Base-by-base conservation (phyloP, 2,113 vertebrate species). In the Hydrolagus affinis region DNA sequence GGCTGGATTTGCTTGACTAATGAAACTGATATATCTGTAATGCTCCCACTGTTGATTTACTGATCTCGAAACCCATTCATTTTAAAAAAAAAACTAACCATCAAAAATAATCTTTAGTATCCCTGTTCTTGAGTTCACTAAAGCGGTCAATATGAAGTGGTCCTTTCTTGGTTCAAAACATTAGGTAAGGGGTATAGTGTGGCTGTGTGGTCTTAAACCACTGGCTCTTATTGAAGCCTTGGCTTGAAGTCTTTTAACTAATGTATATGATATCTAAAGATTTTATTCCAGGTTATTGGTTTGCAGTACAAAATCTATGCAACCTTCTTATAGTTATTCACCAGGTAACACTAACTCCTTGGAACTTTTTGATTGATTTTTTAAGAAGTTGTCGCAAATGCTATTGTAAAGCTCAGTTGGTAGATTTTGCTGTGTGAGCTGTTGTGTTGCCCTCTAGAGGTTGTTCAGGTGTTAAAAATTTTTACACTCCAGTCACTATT, bases 301-400 rank as follows among this genome's bases (percentile, higher is more conserved):
- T 68, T 23, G 15, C 59, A 17, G 8, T 62, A 7, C 25, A 66
- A 15, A 11, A 30, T 83, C 59, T 64, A 59, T n/a, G 77, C 77
- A 83, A 62, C 30, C 77, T 64, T 66, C 7, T 66, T 23, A 60
- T n/a, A 17, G 59, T 64, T 30, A 30, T 19, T 56, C 30, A 75
- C 73, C 17, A 64, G 66, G 78, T 83, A 83, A 66, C 77, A 57
- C 64, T 80, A 59, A 25, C 77, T 25, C 64, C 28, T 32, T 76
- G 23, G 78, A 83, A 83, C 77, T 83, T 83, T 83, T 83, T 66
- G 66, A 68, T 32, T 83, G 25, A 68, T 83, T 66, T 78, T 77
- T 59, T 30, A 57, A 62, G 8, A 59, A 70, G 14, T 14, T 44
- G 56, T 44, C 32, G 19, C 2, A 19, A 32, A 68, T 83, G n/a